phyloP scores from a whole-genome alignment of 2,797 vertebrate genomes.

The Vireo griseus region DNA sequence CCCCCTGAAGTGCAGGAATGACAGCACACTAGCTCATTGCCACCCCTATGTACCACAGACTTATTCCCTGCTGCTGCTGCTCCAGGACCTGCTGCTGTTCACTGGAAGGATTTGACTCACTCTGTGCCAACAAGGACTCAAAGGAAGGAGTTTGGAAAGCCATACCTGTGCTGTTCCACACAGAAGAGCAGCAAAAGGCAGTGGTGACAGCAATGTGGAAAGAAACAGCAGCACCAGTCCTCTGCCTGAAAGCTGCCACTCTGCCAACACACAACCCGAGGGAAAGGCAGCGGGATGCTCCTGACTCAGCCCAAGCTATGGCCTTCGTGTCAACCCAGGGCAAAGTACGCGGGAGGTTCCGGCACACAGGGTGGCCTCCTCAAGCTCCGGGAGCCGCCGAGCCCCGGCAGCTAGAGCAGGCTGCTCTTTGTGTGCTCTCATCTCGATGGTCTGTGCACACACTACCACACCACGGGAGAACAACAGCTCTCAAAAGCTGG shows the following conservation, averaged over 20 bases:
- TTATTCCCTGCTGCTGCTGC: not conserved
- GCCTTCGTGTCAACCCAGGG: not conserved
- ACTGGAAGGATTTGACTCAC: fast-evolving
- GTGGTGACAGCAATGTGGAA: fast-evolving
- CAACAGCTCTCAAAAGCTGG: fast-evolving
- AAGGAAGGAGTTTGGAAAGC: not conserved
- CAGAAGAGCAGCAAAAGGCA: not conserved
- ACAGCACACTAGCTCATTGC: no score
- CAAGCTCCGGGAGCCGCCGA: not conserved
- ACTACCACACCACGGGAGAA: fast-evolving
- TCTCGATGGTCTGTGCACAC: fast-evolving
- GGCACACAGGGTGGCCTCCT: fast-evolving
- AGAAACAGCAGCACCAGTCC: fast-evolving
- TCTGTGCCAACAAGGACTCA: fast-evolving
- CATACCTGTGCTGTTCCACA: fast-evolving
- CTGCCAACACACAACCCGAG: not conserved
- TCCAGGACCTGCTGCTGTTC: not conserved
- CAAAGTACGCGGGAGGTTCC: not conserved
- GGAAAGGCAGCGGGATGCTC: not conserved
- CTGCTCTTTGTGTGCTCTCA: not conserved
- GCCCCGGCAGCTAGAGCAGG: fast-evolving
- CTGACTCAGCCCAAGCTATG: not conserved
- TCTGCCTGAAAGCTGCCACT: not conserved
- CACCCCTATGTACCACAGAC: fast-evolving
- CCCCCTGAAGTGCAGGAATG: fast-evolving